Percentiles rank a stretch among this genome's conserved stretches.
phyloP scores from a whole-genome alignment of 2,797 vertebrate species.

The Propithecus deckenii region DNA sequence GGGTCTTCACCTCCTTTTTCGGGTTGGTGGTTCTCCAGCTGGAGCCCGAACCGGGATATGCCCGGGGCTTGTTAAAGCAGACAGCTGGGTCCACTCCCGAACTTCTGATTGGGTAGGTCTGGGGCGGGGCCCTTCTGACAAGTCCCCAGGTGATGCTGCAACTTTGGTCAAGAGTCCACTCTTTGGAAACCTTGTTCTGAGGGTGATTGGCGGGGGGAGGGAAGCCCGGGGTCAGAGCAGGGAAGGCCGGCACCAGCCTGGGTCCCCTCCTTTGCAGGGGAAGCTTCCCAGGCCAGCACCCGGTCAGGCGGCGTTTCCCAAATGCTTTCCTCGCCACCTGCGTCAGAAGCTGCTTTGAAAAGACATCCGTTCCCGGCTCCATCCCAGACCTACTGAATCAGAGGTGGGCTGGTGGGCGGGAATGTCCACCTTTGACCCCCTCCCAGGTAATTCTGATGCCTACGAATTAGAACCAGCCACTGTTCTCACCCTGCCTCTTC shows the following conservation, averaged over 20 bases:
- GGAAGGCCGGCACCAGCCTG: neutral
- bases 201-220: neutral
- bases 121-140: neutral
- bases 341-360: neutral
- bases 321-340: neutral
- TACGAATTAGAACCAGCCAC: neutral
- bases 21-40: neutral
- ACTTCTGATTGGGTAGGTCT: neutral
- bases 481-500: neutral
- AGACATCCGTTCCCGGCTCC: too few relatives aligned
- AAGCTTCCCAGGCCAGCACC: fast-evolving
- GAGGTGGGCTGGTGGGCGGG: neutral
- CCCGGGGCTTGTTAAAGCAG: neutral
- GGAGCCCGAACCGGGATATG: fast-evolving
- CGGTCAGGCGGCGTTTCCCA: neutral
- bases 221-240: neutral
- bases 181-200: neutral
- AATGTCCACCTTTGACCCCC: neutral
- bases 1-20: neutral
- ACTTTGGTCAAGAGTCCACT: neutral
- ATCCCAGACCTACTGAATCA: neutral
- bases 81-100: too few relatives aligned
- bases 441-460: neutral
- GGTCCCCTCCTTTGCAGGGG: neutral
- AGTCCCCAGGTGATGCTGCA: neutral